Conservation (phyloP, 1,140 invertebrate genomes). For the Drosophila bocki region DNA sequence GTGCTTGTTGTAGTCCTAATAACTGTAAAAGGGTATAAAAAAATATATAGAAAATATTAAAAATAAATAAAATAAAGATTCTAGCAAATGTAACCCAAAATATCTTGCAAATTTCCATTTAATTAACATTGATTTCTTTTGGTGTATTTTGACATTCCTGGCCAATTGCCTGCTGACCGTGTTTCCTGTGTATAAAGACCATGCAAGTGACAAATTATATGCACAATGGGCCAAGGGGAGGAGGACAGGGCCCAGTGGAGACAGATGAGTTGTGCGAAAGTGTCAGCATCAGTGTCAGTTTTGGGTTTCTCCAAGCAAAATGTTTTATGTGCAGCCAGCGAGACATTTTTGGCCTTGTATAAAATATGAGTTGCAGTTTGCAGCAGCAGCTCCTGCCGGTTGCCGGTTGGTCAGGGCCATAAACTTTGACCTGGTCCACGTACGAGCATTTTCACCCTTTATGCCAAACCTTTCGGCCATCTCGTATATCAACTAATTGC, state of each 20-base stretch:
- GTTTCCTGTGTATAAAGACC: slow-evolving; percentile 48
- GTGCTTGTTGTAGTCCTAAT: too few relatives aligned
- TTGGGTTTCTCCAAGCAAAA: slow-evolving; percentile 42
- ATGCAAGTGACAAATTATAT: slow-evolving; percentile 67
- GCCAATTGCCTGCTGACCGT: slow-evolving; percentile 23
- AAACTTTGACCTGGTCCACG: slow-evolving; percentile 55
- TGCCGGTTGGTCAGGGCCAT: slow-evolving; percentile 11
- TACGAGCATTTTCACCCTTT: slow-evolving; percentile 11
- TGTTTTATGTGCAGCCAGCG: slow-evolving; percentile 46
- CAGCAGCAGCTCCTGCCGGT: not conserved
- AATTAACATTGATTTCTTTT: not conserved
- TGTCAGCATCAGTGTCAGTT: slow-evolving; percentile 65
- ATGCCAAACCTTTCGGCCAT: slow-evolving; percentile 15
- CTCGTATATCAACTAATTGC: slow-evolving; percentile 63
- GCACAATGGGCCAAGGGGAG: slow-evolving; percentile 19
- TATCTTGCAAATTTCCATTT: not conserved
- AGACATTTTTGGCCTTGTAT: slow-evolving; percentile 54
- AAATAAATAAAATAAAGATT: too few relatives aligned
- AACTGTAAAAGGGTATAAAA: too few relatives aligned
- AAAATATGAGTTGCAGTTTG: slow-evolving; percentile 56
- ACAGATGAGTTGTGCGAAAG: slow-evolving; percentile 57
- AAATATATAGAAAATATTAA: too few relatives aligned
- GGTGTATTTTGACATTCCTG: not conserved
- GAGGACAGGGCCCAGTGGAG: not conserved
- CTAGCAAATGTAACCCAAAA: not conserved